Evolutionary conservation across 1,140 invertebrate genomes (phyloP).

Genomic region (Orchestia grillus): DNA sequence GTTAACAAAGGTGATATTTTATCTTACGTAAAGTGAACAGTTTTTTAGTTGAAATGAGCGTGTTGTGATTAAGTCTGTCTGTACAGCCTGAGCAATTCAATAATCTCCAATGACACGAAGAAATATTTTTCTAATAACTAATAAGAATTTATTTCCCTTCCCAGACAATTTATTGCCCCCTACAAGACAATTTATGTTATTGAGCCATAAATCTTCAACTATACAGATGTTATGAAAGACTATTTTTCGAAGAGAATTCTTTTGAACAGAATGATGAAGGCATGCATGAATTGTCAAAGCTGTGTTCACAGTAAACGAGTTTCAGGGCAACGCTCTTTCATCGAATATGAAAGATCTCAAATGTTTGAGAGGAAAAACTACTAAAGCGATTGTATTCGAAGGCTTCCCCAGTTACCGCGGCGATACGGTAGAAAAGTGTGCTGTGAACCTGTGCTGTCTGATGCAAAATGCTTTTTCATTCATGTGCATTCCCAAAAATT

Average conservation of each 20-base stretch:
- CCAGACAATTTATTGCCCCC: too few species aligned
- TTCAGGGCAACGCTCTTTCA: background rate
- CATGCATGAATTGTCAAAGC: background rate
- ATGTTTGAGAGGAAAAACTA: background rate
- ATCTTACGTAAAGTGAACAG: too few species aligned
- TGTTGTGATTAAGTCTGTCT: too few species aligned
- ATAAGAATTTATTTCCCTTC: too few species aligned
- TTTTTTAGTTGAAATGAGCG: too few species aligned
- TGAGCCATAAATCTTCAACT: background rate
- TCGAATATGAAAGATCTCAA: background rate
- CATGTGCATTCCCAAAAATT: background rate
- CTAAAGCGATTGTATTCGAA: background rate
- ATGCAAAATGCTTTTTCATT: background rate
- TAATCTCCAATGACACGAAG: too few species aligned
- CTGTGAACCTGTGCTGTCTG: background rate
- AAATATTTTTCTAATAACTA: too few species aligned
- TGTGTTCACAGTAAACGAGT: background rate
- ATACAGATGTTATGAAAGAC: background rate
- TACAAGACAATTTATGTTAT: background rate
- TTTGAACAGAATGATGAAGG: background rate
- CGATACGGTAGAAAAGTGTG: background rate
- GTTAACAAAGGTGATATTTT: too few species aligned
- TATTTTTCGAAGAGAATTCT: background rate
- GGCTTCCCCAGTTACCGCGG: background rate
- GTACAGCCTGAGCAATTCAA: too few species aligned